These are phyloP conservation scores for Cordylochernes scorpioides DNA, from an alignment of 2,888 invertebrate genomes.

Conservation along the genomic window DNA sequence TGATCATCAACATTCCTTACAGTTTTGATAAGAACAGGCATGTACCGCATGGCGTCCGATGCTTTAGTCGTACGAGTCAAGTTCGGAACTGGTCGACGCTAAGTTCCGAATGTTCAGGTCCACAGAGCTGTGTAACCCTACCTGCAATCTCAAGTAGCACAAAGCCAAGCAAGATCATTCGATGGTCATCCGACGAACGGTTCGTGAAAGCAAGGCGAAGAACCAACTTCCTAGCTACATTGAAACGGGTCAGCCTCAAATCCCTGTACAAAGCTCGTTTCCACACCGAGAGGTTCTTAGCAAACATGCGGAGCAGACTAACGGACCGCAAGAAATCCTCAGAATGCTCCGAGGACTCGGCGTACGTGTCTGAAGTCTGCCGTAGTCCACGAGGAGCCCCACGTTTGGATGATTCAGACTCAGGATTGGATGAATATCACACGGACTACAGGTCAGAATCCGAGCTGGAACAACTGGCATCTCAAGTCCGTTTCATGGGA, in stretches of 20 bases:
- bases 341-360: constrained; percentile 9
- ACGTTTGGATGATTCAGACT: constrained; percentile 7
- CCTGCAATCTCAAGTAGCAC: constrained; percentile 1
- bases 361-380: constrained; percentile 11
- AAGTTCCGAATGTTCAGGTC: constrained; percentile 7
- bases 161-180: constrained; percentile 6
- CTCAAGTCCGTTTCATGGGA: constrained; percentile 3
- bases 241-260: constrained; percentile 9
- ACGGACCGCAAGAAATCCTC: constrained; percentile 8
- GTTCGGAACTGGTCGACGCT: constrained; percentile 11
- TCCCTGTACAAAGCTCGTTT: constrained; percentile 10
- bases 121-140: constrained; percentile 2
- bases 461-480: constrained; percentile 1
- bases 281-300: constrained; percentile 9
- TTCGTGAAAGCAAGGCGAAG: constrained; percentile 2
- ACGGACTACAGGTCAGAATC: constrained; percentile 7
- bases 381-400: constrained; percentile 8
- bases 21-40: constrained; percentile 1
- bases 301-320: constrained; percentile 5
- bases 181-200: constrained; percentile 9
- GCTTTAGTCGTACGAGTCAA: constrained; percentile 6
- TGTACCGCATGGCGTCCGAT: constrained; percentile 7
- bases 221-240: constrained; percentile 6
- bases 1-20: constrained; percentile 8
- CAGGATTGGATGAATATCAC: constrained; percentile 11